These are phyloP conservation scores for Corythaixoides concolor DNA, from an alignment of 2,113 vertebrate genomes.

Conservation along the genomic window DNA sequence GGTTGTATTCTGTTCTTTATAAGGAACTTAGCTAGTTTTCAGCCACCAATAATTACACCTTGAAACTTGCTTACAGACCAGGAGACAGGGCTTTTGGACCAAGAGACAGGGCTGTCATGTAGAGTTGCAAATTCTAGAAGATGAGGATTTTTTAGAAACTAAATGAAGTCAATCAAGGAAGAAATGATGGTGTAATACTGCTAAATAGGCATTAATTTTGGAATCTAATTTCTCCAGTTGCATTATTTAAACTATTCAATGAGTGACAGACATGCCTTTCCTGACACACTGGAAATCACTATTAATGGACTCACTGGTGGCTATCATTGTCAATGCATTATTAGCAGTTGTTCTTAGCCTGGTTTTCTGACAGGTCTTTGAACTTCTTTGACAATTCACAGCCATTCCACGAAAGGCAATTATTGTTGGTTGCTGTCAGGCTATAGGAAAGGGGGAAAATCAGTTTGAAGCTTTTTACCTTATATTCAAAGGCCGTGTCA, in stretches of 20 bases:
- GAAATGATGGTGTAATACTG: background rate
- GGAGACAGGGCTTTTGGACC: background rate
- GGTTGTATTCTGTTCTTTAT: background rate
- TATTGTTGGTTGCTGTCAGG: background rate
- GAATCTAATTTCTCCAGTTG: background rate
- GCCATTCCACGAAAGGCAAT: background rate
- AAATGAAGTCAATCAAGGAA: background rate
- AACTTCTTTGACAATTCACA: background rate
- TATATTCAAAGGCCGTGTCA: background rate
- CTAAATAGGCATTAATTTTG: background rate
- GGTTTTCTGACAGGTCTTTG: background rate
- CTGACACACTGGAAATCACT: background rate
- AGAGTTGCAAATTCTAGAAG: background rate
- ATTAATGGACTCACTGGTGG: background rate
- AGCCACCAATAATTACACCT: background rate
- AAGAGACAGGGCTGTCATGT: background rate
- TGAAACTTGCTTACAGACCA: background rate
- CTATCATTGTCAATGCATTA: background rate
- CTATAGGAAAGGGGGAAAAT: background rate
- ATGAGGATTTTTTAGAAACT: background rate
- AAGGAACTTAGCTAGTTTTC: background rate
- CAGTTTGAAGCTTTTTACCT: background rate
- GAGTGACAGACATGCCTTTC: background rate
- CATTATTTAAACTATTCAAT: background rate
- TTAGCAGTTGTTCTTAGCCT: background rate